Base-by-base conservation (phyloP, 2,797 vertebrate genomes). In the Vultur gryphus region DNA sequence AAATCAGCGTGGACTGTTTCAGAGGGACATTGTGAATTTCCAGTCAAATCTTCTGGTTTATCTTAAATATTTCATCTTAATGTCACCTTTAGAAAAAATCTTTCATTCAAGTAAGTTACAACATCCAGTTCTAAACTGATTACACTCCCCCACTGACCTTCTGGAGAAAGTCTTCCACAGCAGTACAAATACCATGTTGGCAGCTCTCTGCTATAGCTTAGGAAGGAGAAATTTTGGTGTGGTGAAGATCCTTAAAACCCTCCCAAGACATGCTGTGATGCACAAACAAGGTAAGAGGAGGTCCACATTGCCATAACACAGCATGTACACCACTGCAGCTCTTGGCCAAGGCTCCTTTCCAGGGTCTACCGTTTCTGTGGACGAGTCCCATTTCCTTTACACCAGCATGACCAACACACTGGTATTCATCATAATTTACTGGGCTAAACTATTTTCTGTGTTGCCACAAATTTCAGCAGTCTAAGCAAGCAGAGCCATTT, bases 21-120 rank as follows among this genome's bases (percentile, higher is more conserved):
- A 98, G 98, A 98, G 97, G 97, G 98, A 97, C 98, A 97, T 95
- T 97, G 97, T 97, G 98, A 98, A 98, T 98, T 98, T 98, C 98
- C 97, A 98, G 98, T 98, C 98, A 98, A 98, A 98, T 98, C 98
- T 98, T 97, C 95, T 96, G 97, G 98, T 98, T 98, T 98, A 98
- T 98, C 98, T 98, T 98, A 98, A 98, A 98, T 98, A 98, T 98
- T 98, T 98, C 98, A 98, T 98, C 98, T 97, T 98, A 98, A 98
- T 98, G 98, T 98, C 98, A 98, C 97, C 97, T 98, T 97, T 98
- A 98, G 97, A 98, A 98, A 98, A 98, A 98, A 97, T 97, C 97
- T 97, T 98, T 98, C 98, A 97, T 97, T 98, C 97, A 81, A 95
- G 96, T 97, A 98, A 98, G 97, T 98, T 98, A 98, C 98, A 97